Base-by-base conservation (phyloP, 2,113 vertebrate species). In the Marmota flaviventris region DNA sequence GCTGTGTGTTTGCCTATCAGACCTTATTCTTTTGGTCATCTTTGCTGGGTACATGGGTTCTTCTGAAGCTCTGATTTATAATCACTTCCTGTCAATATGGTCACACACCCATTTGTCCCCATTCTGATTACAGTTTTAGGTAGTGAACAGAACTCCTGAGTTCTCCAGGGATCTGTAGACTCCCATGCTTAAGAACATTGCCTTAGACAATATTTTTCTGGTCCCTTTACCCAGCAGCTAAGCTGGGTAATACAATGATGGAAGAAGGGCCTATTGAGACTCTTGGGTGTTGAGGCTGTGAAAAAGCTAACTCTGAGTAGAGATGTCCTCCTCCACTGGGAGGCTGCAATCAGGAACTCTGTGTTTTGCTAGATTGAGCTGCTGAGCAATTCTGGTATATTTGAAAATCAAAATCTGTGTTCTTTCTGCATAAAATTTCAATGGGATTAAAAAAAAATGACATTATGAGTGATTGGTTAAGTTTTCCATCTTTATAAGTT, bases 311-410 rank as follows among this genome's bases (percentile, higher is more conserved):
- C 63, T 65, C 25, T 22, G 18, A 1, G 12, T 1, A 32, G 29
- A 63, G 5, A 73, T 4, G 4, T 12, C 2, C 25, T n/a, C 0
- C 12, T n/a, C 7, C 0, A 4, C 8, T 7, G 34, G 22, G 10
- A 29, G n/a, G 14, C 3, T 56, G 18, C n/a, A 2, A 1, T 16
- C 24, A 34, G 27, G 24, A 37, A 20, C 37, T 29, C 34, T 65
- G 4, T 29, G 7, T 51, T 53, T 89, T 82, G 20, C 25, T 63
- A 24, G 22, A 34, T 53, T 45, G 65, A 53, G 73, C 9, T 70
- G 12, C 27, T n/a, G 9, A 53, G 24, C 1, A 32, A 25, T 45
- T 85, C 73, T 81, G 73, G 8, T 4, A 20, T 12, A 22, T 83
- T 25, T 20, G 9, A 37, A 63, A 82, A 22, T 48, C 69, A 63